Conservation (phyloP, 2,888 invertebrate genomes). For the Sinohyriopsis cumingii region DNA sequence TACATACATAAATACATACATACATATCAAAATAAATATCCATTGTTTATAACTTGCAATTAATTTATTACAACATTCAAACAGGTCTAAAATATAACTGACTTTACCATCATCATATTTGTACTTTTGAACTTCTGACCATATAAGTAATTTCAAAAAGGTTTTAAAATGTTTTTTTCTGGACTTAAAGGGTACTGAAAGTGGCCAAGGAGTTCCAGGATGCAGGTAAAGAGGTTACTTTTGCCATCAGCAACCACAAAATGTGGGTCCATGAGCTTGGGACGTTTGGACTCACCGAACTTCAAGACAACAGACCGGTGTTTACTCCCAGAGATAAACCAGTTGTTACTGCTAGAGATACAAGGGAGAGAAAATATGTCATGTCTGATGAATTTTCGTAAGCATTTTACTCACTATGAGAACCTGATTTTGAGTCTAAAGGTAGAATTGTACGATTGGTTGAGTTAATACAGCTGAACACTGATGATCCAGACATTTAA, state of each 20-base stretch:
- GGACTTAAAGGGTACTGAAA: slow-evolving; percentile 83
- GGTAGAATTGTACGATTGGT: too few relatives aligned
- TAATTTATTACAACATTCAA: too few relatives aligned
- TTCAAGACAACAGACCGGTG: slow-evolving; percentile 88
- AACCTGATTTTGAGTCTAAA: too few relatives aligned
- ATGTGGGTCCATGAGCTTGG: slow-evolving; percentile 95
- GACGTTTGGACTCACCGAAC: slow-evolving; percentile 91
- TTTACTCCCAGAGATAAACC: slow-evolving; percentile 87
- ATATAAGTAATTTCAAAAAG: not conserved
- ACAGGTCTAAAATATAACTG: too few relatives aligned
- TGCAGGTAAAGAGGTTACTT: slow-evolving; percentile 77
- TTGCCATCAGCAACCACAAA: slow-evolving; percentile 93
- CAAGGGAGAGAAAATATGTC: slow-evolving; percentile 83
- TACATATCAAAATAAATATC: too few relatives aligned
- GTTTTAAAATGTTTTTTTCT: not conserved
- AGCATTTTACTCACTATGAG: slow-evolving; percentile 30
- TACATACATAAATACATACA: too few relatives aligned
- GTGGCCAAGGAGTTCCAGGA: slow-evolving; percentile 82
- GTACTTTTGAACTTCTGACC: not conserved
- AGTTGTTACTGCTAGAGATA: slow-evolving; percentile 70
- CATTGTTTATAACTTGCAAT: too few relatives aligned
- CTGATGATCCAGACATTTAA: too few relatives aligned
- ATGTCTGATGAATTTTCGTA: slow-evolving; percentile 93
- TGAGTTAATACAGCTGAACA: too few relatives aligned
- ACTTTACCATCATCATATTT: too few relatives aligned